phyloP scores from a whole-genome alignment of 2,888 invertebrate genomes.

The Nephrotoma appendiculata region DNA sequence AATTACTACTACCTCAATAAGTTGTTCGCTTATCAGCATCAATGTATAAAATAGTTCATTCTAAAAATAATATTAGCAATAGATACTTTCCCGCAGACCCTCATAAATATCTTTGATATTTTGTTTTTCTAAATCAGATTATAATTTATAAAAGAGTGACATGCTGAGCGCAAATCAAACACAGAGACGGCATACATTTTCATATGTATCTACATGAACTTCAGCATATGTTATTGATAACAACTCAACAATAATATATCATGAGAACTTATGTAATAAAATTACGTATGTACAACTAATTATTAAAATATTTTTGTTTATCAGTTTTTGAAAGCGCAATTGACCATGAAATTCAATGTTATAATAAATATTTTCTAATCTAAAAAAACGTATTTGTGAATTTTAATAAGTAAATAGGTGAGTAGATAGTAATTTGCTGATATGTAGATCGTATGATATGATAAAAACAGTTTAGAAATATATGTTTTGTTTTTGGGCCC shows the following conservation, averaged over 20 bases:
- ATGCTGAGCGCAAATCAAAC: too few relatives aligned
- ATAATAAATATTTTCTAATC: neutral
- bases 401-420: neutral
- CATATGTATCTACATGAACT: neutral
- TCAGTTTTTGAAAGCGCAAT: neutral
- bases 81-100: too few relatives aligned
- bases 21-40: too few relatives aligned
- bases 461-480: too few relatives aligned
- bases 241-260: neutral
- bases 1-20: too few relatives aligned
- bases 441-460: neutral
- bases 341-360: neutral
- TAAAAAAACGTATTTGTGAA: neutral
- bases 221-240: neutral
- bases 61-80: too few relatives aligned
- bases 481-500: too few relatives aligned
- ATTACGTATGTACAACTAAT: neutral
- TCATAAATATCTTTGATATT: too few relatives aligned
- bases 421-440: neutral
- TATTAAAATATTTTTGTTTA: neutral
- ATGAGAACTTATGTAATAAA: neutral
- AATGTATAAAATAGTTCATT: too few relatives aligned
- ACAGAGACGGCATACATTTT: neutral
- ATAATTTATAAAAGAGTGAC: too few relatives aligned
- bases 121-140: too few relatives aligned